Conservation (phyloP, 2,888 invertebrate species). For the Meganola albula region DNA sequence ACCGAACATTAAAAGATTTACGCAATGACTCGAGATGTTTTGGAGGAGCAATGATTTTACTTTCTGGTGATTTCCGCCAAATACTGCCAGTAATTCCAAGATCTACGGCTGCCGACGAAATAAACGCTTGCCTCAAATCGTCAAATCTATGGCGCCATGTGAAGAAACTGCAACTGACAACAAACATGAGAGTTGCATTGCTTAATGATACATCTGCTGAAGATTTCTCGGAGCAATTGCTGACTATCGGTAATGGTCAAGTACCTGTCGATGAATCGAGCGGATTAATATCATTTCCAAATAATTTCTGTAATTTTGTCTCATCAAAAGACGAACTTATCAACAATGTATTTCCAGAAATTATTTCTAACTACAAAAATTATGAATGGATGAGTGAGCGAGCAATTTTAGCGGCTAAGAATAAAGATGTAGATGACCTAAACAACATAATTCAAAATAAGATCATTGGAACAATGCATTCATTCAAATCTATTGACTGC, state of each 20-base stretch:
- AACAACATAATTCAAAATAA: slow-evolving; percentile 34
- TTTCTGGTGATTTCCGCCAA: slow-evolving; percentile 23
- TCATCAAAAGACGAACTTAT: slow-evolving; percentile 24
- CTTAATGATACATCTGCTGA: slow-evolving; percentile 25
- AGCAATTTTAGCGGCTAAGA: slow-evolving; percentile 27
- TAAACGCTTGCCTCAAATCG: slow-evolving; percentile 23
- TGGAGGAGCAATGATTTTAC: slow-evolving; percentile 18
- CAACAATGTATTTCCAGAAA: slow-evolving; percentile 19
- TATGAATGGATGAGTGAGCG: slow-evolving; percentile 25
- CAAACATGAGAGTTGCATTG: slow-evolving; percentile 20
- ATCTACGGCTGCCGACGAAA: slow-evolving; percentile 20
- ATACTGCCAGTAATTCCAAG: no score
- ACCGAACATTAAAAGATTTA: slow-evolving; percentile 19
- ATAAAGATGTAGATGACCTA: slow-evolving; percentile 37
- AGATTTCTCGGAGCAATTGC: slow-evolving; percentile 38
- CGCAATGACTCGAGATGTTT: slow-evolving; percentile 16
- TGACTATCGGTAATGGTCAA: slow-evolving; percentile 38
- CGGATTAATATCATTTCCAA: slow-evolving; percentile 38
- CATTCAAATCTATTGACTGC: slow-evolving; percentile 10
- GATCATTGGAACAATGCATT: slow-evolving; percentile 24
- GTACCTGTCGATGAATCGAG: slow-evolving; percentile 16
- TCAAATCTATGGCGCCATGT: slow-evolving; percentile 22
- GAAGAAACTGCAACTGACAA: slow-evolving; percentile 12
- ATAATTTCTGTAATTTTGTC: slow-evolving; percentile 34
- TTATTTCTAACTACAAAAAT: slow-evolving; percentile 25